A percentile compares a stretch with the other conserved stretches of the same genome.
phyloP scores from a whole-genome alignment of 2,113 vertebrate genomes.

The Atrichornis clamosus region DNA sequence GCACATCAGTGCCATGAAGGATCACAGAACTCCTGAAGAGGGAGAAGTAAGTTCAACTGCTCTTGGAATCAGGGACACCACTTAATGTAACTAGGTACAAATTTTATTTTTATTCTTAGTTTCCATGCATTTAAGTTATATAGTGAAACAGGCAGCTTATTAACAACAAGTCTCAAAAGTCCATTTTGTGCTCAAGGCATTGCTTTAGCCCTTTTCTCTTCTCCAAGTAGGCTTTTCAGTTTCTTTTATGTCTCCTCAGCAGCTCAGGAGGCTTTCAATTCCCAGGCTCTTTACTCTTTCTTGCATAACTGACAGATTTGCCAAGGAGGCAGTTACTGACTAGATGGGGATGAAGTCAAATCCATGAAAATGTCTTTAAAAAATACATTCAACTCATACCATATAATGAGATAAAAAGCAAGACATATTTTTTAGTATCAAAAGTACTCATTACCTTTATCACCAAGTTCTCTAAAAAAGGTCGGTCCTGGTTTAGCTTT shows the following conservation, averaged over 20 bases:
- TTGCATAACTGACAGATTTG: background rate
- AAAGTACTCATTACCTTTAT: slow-evolving; percentile 81
- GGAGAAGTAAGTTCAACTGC: background rate
- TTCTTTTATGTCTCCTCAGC: background rate
- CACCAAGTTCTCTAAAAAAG: slow-evolving; percentile 90
- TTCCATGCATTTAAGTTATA: background rate
- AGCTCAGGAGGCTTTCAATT: background rate
- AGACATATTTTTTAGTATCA: background rate
- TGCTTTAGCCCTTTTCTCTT: background rate
- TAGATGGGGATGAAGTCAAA: background rate
- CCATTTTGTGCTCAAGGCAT: background rate
- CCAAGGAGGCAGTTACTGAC: background rate
- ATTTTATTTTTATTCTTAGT: background rate
- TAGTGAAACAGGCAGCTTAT: background rate
- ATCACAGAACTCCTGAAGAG: background rate
- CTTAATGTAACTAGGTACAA: background rate
- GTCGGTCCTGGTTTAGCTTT: slow-evolving; percentile 75
- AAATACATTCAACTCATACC: background rate
- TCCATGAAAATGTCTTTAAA: background rate
- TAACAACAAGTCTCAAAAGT: background rate
- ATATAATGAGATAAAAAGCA: background rate
- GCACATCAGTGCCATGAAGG: background rate
- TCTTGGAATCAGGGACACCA: background rate
- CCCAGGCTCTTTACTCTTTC: background rate
- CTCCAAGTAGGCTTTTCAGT: background rate